These are phyloP conservation scores for Amphiprion clarkii DNA, from an alignment of 2,797 vertebrate genomes.

Conservation along the genomic window DNA sequence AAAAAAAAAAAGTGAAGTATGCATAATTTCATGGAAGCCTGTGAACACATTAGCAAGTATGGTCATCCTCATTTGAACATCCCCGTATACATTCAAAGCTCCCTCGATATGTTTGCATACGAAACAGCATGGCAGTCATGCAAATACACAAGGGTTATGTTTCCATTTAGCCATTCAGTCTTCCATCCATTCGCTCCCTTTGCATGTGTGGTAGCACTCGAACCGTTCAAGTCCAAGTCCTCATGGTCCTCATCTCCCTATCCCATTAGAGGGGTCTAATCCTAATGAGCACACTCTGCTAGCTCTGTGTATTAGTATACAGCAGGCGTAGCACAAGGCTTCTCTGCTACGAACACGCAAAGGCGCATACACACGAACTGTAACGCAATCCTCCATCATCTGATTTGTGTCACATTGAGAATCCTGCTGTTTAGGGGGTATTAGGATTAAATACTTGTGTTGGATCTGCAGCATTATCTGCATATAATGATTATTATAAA, in stretches of 20 bases:
- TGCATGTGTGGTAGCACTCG: conserved; percentile 21
- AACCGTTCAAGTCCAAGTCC: conserved; percentile 11
- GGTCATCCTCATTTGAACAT: not conserved
- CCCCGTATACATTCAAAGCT: not conserved
- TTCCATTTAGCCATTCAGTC: conserved; percentile 6
- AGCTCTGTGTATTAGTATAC: conserved; percentile 52
- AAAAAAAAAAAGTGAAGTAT: not conserved
- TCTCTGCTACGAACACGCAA: conserved; percentile 28
- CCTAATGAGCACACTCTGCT: conserved; percentile 39
- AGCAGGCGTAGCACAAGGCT: conserved; percentile 34
- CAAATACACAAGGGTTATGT: conserved; percentile 6
- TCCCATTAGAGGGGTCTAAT: conserved; percentile 28
- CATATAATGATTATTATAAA: conserved; percentile 1
- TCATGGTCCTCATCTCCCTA: conserved; percentile 32
- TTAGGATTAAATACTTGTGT: conserved; percentile 26
- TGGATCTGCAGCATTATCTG: conserved; percentile 24
- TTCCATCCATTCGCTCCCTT: conserved; percentile 16
- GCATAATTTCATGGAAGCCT: not conserved
- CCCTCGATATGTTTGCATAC: conserved; percentile 10
- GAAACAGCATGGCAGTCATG: not conserved
- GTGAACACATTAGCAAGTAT: conserved; percentile 15
- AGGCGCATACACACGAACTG: conserved; percentile 1
- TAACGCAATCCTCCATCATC: conserved; percentile 29
- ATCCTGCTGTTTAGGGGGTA: conserved; percentile 18
- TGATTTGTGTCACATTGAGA: conserved; percentile 35